A percentile compares a stretch with the other conserved stretches of the same genome.
Conservation (phyloP, 2,113 vertebrate species). For the Mesitornis unicolor region DNA sequence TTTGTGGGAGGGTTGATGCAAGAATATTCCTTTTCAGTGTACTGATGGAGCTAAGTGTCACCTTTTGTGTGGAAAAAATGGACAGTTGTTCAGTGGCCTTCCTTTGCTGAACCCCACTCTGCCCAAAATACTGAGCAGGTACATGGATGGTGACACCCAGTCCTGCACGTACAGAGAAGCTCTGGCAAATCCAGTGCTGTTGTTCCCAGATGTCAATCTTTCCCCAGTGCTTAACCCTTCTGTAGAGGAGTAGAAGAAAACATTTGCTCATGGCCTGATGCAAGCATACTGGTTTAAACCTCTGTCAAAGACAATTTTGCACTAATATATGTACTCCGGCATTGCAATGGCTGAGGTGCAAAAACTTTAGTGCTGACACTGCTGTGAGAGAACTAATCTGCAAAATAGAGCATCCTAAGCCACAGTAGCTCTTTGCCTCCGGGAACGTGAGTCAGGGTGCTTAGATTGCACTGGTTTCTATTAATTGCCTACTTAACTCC, state of each 20-base stretch:
- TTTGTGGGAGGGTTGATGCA: not conserved
- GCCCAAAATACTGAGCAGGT: not conserved
- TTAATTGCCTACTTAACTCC: constrained; percentile 56
- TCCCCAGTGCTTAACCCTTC: not conserved
- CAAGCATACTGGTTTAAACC: not conserved
- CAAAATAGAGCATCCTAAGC: constrained; percentile 12
- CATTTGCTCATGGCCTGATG: accelerated
- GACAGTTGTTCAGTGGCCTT: not conserved
- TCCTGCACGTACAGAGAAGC: not conserved
- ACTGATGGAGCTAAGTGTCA: not conserved
- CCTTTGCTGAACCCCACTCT: not conserved
- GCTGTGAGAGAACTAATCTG: constrained; percentile 23
- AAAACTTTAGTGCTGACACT: constrained; percentile 5
- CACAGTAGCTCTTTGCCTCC: constrained; percentile 8
- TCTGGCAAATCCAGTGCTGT: not conserved
- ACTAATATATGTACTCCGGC: not conserved
- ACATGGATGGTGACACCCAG: not conserved
- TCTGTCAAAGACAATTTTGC: not conserved
- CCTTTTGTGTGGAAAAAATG: not conserved
- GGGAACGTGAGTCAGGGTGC: constrained; percentile 12
- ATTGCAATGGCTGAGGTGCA: not conserved
- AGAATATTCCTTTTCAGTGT: not conserved
- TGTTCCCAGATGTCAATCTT: not conserved
- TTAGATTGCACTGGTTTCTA: constrained; percentile 15
- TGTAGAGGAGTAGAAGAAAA: not conserved